Evolutionary conservation across 2,888 invertebrate genomes (phyloP), one percentile per base, ranked within the genome.

Genomic region (Cryptocephalus primarius): DNA sequence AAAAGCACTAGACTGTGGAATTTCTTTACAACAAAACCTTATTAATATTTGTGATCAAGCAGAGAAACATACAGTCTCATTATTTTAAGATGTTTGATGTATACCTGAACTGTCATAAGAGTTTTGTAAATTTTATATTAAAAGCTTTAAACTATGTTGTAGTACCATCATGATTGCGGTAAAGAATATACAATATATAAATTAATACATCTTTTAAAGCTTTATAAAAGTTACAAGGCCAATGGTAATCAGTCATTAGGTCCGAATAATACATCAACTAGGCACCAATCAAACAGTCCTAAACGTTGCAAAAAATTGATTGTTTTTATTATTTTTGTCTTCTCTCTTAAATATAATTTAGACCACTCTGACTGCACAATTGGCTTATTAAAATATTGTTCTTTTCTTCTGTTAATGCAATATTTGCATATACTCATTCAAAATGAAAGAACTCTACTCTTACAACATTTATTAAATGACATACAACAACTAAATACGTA

Each of bases 331-430:
- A 46, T 46, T 50, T 43, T 46, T 11, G 10, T 42, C 22, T 6
- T 6, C 6, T 22, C 22, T 22, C 22, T 36, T 36, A 42, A 42
- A 42, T n/a, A 14, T 10, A 11, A 31, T 33, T 42, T 45, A 50
- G 55, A 57, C 60, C 59, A 45, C 55, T 56, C 59, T 60, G 58
- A 60, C 59, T 44, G 49, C 47, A 43, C 58, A 56, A 59, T 60
- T 60, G 59, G 55, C 53, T 51, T 55, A 55, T 49, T 49, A 55
- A 53, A 55, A 57, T 55, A 54, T 36, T 22, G 22, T 22, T 22
- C 22, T 57, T 56, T 59, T 49, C 48, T 43, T 42, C 42, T 40
- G 36, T 12, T 4, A 32, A 40, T 33, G 40, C 14, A 36, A 42
- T 39, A 32, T 36, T 43, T 40, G 33, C 44, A 44, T 40, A 36